Evolutionary conservation across 2,113 vertebrate genomes (phyloP).

Genomic region (Nothoprocta pentlandii): DNA sequence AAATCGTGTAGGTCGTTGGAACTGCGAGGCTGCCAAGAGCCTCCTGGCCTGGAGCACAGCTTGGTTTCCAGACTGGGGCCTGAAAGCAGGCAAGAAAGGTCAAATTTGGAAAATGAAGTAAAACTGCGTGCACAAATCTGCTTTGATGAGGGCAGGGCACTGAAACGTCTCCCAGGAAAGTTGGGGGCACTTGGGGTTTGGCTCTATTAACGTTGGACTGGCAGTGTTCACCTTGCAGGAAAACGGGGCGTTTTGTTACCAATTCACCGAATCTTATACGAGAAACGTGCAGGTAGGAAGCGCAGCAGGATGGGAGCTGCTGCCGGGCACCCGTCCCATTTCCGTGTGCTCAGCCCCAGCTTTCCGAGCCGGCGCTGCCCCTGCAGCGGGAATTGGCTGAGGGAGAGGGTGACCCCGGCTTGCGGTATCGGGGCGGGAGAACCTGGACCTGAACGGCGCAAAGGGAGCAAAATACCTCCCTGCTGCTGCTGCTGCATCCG

Average conservation of each 20-base stretch:
- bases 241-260: neutral
- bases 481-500: no score
- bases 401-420: no score
- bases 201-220: neutral
- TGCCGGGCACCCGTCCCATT: neutral
- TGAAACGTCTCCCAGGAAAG: accelerated
- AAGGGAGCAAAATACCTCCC: no score
- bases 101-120: neutral
- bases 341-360: neutral
- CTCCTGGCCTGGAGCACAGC: neutral
- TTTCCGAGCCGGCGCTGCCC: neutral
- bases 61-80: neutral
- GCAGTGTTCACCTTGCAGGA: neutral
- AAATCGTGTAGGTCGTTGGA: neutral
- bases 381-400: neutral
- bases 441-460: no score
- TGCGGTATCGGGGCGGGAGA: no score
- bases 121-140: neutral
- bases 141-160: neutral
- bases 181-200: neutral
- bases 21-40: neutral
- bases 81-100: no score
- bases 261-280: neutral
- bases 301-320: accelerated
- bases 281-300: neutral